Base-by-base conservation (phyloP, 92 coral and sea anemone species). In the Palythoa caribaeorum region DNA sequence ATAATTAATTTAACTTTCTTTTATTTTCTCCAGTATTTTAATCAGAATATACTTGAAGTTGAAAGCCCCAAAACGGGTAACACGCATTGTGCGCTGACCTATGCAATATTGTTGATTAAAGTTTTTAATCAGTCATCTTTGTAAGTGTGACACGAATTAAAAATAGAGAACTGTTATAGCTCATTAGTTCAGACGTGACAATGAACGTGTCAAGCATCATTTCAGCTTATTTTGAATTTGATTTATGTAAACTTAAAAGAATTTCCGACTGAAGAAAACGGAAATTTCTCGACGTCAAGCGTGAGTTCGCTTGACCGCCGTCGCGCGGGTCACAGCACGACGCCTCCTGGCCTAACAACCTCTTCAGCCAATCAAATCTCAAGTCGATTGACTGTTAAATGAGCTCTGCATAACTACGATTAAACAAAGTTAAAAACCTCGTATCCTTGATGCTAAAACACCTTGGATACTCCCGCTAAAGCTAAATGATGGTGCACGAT, bases 401-500 rank as follows among this genome's bases (percentile, higher is more conserved):
- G 85, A 37, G 50, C 73, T 20, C 51, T 36, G 85, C 48, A n/a
- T 47, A 80, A 55, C 47, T 57, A 35, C 73, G 73, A 36, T 21
- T 16, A 53, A 84, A 35, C 54, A 40, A 44, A 37, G 13, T 11
- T 66, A 53, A 69, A 36, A 70, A 2, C 2, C 13, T 70, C 16
- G 47, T 35, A 35, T 11, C 74, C 69, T 60, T 63, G 70, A 16
- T 19, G 3, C 6, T 17, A 48, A 38, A 19, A 66, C 39, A 35
- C 47, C 44, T 47, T n/a, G 36, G 76, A 44, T 65, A 21, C n/a
- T 40, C 47, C 60, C 65, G 16, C 14, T 47, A 71, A 1, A 21
- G 60, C 74, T 51, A 65, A 47, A 81, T 66, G 28, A 81, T 81
- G 86, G 86, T 81, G 11, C 86, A 81, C 9, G 86, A 81, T 2